Evolutionary conservation across 2,888 invertebrate genomes (phyloP), one percentile per base, ranked within the genome.

Genomic region (Pelosia muscerda): DNA sequence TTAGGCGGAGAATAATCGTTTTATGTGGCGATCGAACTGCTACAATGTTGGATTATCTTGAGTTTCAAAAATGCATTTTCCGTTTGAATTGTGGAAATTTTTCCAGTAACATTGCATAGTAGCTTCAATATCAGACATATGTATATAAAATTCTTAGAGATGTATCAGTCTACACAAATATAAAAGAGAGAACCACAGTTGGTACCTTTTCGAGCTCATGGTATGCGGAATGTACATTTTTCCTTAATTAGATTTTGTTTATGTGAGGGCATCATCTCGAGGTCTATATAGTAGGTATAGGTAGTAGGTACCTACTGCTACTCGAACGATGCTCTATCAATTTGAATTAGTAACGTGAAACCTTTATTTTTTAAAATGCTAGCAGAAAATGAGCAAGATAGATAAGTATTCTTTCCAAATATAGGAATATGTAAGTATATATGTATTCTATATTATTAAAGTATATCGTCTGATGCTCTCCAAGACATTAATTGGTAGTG

Each of bases 241-340:
- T 49, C 49, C 49, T 49, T 49, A 49, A 49, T 49, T 49, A 49
- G n/a, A 49, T 61, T 59, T 23, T 55, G 54, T 49, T 64, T 71
- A 57, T 22, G 23, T 25, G 58, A 49, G n/a, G 49, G 9, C 49
- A 19, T n/a, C 49, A 49, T 49, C 49, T n/a, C 49, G 49, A 9
- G n/a, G 8, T 19, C n/a, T 64, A 23, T 55, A 66, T 66, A 76
- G 73, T 69, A 76, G 69, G 66, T 31, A 31, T 66, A 76, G 73
- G 73, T 79, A 73, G 66, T 31, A 31, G 31, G 9, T 31, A 11
- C 1, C 1, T 34, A 8, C n/a, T 49, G 49, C n/a, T n/a, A 49
- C 42, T 42, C 42, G n/a, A n/a, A 49, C 9, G 49, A 1, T 1
- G 49, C 1, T 49, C 8, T 49, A 49, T 49, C n/a, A n/a, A 49